Conservation (phyloP, 1,140 invertebrate species). For the Nylanderia fulva region DNA sequence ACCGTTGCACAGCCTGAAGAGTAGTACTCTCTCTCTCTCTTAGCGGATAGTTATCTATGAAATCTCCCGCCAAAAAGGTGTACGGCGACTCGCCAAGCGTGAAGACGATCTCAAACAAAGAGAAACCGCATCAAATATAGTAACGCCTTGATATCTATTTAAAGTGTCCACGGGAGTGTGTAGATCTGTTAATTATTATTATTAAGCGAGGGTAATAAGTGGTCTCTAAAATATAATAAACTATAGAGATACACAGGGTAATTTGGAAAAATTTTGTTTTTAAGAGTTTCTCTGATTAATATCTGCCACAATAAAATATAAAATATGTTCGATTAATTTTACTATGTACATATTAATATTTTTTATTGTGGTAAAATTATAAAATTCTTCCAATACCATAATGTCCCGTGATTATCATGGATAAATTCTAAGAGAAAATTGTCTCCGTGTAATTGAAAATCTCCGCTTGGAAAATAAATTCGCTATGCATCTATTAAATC, state of each 20-base stretch:
- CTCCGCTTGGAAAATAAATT: background rate
- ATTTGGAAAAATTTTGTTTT: too few species aligned
- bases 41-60: constrained; percentile 59
- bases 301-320: too few species aligned
- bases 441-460: too few species aligned
- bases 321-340: too few species aligned
- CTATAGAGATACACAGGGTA: too few species aligned
- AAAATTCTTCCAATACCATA: too few species aligned
- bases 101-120: constrained; percentile 41
- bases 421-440: too few species aligned
- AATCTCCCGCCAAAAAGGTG: constrained; percentile 73
- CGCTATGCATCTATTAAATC: background rate
- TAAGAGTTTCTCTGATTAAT: too few species aligned
- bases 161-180: background rate
- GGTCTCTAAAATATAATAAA: background rate
- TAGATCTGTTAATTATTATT: background rate
- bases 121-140: background rate
- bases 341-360: too few species aligned
- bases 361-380: too few species aligned
- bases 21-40: constrained; percentile 20
- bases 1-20: constrained; percentile 64
- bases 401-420: too few species aligned
- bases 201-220: background rate
- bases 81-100: constrained; percentile 42
- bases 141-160: constrained; percentile 12